phyloP scores from a whole-genome alignment of 2,113 vertebrate genomes.

The Hiodon alosoides region DNA sequence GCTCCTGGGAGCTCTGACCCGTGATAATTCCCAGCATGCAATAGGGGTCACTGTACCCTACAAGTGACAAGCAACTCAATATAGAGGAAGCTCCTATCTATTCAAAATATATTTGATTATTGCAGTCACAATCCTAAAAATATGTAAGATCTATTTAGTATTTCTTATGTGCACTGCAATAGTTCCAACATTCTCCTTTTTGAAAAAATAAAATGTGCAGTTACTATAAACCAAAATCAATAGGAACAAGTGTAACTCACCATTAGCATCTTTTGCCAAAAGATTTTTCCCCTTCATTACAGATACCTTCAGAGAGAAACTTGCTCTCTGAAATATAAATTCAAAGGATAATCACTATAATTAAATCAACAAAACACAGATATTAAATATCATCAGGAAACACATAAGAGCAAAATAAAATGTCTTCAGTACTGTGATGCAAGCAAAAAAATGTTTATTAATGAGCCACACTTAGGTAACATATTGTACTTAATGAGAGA shows the following conservation, averaged over 20 bases:
- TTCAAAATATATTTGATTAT: no score
- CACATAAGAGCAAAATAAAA: no score
- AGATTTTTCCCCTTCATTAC: conserved; percentile 79
- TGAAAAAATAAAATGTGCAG: no score
- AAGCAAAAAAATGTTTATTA: no score
- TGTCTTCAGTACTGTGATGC: no score
- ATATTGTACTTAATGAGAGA: no score
- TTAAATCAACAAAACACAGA: conserved; percentile 23
- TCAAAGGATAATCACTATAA: no score
- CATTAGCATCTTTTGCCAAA: conserved; percentile 83
- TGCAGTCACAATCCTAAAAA: neutral
- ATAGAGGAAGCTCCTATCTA: neutral
- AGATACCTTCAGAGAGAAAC: conserved; percentile 73
- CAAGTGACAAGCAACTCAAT: neutral
- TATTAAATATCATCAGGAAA: no score
- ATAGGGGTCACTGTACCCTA: conserved; percentile 89
- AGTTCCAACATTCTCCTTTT: no score
- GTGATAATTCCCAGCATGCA: conserved; percentile 86
- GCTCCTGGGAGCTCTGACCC: conserved; percentile 63
- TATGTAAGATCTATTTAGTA: neutral
- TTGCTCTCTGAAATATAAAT: conserved; percentile 56
- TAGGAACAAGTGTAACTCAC: conserved; percentile 53
- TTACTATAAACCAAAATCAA: no score
- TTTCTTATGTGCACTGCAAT: no score
- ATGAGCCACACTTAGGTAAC: no score